Conservation (phyloP, 2,888 invertebrate genomes). For the Drosophila borealis region DNA sequence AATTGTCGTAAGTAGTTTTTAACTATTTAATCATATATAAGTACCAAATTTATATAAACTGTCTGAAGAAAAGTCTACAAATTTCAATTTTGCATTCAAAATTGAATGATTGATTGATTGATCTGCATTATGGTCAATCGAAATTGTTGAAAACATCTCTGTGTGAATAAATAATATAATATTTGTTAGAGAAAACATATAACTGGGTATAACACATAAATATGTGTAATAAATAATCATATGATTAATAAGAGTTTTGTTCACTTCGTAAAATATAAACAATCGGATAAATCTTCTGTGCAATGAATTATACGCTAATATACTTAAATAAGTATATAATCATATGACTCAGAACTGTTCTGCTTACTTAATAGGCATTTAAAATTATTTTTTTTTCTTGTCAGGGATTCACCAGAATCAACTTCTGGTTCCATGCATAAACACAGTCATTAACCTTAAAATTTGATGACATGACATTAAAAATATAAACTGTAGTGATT, state of each 20-base stretch:
- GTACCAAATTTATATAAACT: too few species aligned
- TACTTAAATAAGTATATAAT: slow-evolving; percentile 10
- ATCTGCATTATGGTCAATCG: too few species aligned
- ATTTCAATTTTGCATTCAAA: too few species aligned
- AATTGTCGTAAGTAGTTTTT: too few species aligned
- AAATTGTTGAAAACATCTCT: too few species aligned
- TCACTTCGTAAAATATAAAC: not conserved
- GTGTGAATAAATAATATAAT: too few species aligned
- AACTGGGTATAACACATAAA: not conserved
- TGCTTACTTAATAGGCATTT: slow-evolving; percentile 44
- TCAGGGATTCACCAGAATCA: slow-evolving; percentile 49
- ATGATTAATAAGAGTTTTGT: not conserved
- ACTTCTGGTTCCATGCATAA: slow-evolving; percentile 30
- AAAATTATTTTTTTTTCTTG: slow-evolving; percentile 14
- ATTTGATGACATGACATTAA: slow-evolving; percentile 55
- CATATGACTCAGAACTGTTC: slow-evolving; percentile 45
- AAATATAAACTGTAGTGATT: slow-evolving; percentile 45
- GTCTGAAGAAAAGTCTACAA: too few species aligned
- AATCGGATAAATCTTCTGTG: not conserved
- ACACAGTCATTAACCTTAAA: slow-evolving; percentile 73
- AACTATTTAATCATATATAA: too few species aligned
- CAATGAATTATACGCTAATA: not conserved
- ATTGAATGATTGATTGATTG: too few species aligned
- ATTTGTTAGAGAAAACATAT: not conserved
- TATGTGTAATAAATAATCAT: not conserved